These are phyloP conservation scores for Salmo trutta DNA, from an alignment of 2,797 vertebrate species.

Conservation along the genomic window DNA sequence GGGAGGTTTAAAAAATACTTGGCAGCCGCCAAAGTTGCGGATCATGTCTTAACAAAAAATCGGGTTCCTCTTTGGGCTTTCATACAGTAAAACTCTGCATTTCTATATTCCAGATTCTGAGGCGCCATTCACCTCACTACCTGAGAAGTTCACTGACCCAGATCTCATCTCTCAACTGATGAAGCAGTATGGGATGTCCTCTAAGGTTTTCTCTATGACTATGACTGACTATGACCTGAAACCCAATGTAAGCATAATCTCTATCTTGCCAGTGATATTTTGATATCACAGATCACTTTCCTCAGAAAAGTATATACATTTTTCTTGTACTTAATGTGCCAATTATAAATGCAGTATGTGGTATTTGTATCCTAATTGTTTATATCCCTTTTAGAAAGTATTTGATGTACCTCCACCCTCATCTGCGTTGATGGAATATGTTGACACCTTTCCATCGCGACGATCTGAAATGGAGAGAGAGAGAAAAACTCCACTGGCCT, in stretches of 20 bases:
- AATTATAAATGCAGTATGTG: not conserved
- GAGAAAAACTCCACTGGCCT: conserved; percentile 51
- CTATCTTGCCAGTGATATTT: not conserved
- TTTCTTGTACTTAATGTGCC: not conserved
- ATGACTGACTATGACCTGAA: conserved; percentile 79
- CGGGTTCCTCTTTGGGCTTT: not conserved
- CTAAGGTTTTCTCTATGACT: conserved; percentile 76
- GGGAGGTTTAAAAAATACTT: too few relatives aligned
- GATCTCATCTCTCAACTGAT: conserved; percentile 70
- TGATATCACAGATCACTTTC: not conserved
- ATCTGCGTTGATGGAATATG: conserved; percentile 63
- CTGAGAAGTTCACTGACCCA: conserved; percentile 53
- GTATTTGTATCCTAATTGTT: not conserved
- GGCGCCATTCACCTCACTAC: conserved; percentile 31
- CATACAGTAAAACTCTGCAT: not conserved
- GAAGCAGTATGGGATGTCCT: conserved; percentile 68
- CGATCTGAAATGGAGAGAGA: conserved; percentile 69
- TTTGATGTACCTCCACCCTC: conserved; percentile 72
- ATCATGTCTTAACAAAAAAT: too few relatives aligned
- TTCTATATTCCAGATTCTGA: conserved; percentile 58
- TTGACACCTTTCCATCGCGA: conserved; percentile 77
- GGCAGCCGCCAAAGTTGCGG: too few relatives aligned
- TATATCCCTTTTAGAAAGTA: conserved; percentile 58
- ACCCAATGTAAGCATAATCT: conserved; percentile 61
- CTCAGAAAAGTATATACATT: not conserved